Percentiles rank a stretch among this genome's conserved stretches.
Evolutionary conservation across 23 tunicate genomes (phyloP).

Genomic region (Halocynthia aurantium): DNA sequence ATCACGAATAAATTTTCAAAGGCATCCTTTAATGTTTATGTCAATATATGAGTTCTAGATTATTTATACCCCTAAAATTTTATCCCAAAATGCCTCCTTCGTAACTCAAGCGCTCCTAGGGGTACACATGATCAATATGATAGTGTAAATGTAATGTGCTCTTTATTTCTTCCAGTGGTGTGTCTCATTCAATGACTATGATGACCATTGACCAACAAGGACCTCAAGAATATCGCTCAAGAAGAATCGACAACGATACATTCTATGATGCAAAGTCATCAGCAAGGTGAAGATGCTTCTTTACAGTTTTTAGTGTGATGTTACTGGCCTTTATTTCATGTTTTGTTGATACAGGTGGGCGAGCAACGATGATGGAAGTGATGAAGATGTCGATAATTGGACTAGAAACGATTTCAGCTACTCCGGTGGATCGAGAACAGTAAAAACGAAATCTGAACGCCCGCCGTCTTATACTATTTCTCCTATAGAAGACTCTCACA

Average conservation of each 20-base stretch:
- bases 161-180: constrained; percentile 39
- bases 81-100: too few relatives aligned
- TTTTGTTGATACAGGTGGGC: constrained; percentile 24
- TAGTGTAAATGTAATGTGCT: background rate
- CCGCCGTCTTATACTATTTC: constrained; percentile 38
- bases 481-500: constrained; percentile 43
- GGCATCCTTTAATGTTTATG: too few relatives aligned
- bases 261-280: constrained; percentile 64
- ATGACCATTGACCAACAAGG: constrained; percentile 63
- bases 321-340: background rate
- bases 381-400: constrained; percentile 25
- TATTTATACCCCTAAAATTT: too few relatives aligned
- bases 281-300: background rate
- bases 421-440: background rate
- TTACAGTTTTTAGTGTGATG: background rate
- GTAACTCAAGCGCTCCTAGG: too few relatives aligned
- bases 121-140: too few relatives aligned
- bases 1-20: too few relatives aligned
- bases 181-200: constrained; percentile 70
- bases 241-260: constrained; percentile 55
- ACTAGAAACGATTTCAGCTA: constrained; percentile 42
- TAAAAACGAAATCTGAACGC: constrained; percentile 19
- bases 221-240: constrained; percentile 33
- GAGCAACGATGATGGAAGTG: constrained; percentile 43
- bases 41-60: too few relatives aligned